Conservation (phyloP, 2,797 vertebrate genomes). For the Cheirogaleus major region DNA sequence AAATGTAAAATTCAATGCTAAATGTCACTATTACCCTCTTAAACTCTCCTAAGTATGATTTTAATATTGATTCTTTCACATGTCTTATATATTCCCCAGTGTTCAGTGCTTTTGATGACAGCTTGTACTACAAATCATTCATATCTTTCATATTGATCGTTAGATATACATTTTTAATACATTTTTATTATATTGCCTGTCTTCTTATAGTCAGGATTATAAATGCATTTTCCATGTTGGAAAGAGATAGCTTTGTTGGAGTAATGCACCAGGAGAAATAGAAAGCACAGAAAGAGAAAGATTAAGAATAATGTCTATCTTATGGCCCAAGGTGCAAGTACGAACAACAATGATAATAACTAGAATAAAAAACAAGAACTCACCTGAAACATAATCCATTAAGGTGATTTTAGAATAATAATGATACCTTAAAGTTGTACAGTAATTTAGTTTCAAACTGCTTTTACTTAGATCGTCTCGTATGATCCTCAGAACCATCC, state of each 20-base stretch:
- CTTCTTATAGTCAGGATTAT: constrained; percentile 35
- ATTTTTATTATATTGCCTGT: neutral
- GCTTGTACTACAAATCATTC: constrained; percentile 56
- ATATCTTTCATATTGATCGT: constrained; percentile 49
- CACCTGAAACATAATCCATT: neutral
- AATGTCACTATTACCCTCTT: constrained; percentile 22
- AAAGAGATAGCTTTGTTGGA: constrained; percentile 36
- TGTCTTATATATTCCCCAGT: neutral
- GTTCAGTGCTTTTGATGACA: constrained; percentile 9
- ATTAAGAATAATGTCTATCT: neutral
- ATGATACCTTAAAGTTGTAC: neutral
- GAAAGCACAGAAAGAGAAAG: neutral
- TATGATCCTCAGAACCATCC: neutral
- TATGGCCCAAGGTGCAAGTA: neutral
- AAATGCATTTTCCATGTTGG: constrained; percentile 47
- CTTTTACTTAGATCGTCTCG: neutral
- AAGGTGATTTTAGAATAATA: neutral
- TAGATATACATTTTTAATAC: constrained; percentile 31
- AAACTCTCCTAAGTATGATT: constrained; percentile 44
- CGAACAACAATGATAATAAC: neutral
- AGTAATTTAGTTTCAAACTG: neutral
- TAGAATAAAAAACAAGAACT: neutral
- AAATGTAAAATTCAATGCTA: constrained; percentile 56
- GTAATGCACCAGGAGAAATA: neutral
- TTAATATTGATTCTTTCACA: constrained; percentile 58